Base-by-base conservation (phyloP, 2,797 vertebrate genomes). In the Myotis daubentonii region DNA sequence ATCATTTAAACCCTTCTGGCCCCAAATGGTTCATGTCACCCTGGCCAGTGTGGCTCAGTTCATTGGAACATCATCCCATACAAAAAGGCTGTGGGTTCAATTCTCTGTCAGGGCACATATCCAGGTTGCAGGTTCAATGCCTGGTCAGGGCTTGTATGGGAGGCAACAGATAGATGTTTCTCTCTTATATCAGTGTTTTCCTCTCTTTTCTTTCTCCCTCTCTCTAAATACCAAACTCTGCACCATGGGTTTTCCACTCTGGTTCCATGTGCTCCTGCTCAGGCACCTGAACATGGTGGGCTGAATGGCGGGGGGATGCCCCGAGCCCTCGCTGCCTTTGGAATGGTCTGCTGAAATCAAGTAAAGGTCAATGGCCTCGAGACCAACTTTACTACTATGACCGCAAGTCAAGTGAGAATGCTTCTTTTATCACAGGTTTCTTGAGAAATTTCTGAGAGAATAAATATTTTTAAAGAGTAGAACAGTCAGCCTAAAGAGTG, bases 391-490 rank as follows among this genome's bases (percentile, higher is more conserved):
- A 86, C 84, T 30, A 83, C 8, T n/a, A 68, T 5, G 65, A 22
- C 57, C 41, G 17, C 1, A 33, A 87, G 30, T 68, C 38, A 82
- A 1, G n/a, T 12, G 23, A 83, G 49, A 78, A 87, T 71, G 68
- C 6, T 0, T 12, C 9, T 44, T 85, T 66, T 41, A 47, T 49
- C 22, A 49, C 10, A 86, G 47, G 44, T 60, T 92, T 82, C 20
- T 89, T 91, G 23, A 83, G 36, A 74, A 66, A 71, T 60, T 87
- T 44, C 47, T 89, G 28, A 91, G 10, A 89, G 30, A 93, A 78
- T 30, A 89, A 17, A 85, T n/a, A 62, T 55, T 93, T 49, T 89
- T 65, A 53, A 91, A 89, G 70, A 88, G 36, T 84, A 33, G 76
- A 96, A 85, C 25, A 13, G 23, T 23, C 38, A 89, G 60, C 5